Evolutionary conservation across 2,113 vertebrate genomes (phyloP).

Genomic region (Chaetorhynchus papuensis): DNA sequence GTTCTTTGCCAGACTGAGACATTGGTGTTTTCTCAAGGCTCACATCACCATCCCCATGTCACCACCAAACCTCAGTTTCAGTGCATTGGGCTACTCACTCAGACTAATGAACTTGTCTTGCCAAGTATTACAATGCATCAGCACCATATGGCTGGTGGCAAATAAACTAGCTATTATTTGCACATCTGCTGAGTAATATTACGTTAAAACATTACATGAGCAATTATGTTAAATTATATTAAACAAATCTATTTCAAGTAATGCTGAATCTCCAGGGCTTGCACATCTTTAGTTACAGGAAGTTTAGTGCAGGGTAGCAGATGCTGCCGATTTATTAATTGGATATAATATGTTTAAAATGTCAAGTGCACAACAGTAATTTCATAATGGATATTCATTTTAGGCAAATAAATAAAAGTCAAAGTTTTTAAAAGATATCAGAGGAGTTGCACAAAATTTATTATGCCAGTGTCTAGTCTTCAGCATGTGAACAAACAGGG

Average conservation of each 20-base stretch:
- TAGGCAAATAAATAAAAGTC: background rate
- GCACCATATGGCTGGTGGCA: constrained; percentile 61
- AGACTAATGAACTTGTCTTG: background rate
- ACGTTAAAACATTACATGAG: constrained; percentile 73
- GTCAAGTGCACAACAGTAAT: constrained; percentile 38
- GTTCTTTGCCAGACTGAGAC: background rate
- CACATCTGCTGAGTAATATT: constrained; percentile 77
- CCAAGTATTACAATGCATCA: background rate
- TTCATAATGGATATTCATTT: constrained; percentile 26
- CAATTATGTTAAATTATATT: constrained; percentile 80
- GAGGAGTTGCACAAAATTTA: background rate
- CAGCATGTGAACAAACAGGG: background rate
- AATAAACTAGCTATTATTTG: constrained; percentile 73
- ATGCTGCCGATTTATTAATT: constrained; percentile 67
- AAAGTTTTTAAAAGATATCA: background rate
- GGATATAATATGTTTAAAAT: constrained; percentile 70
- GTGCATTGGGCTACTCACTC: background rate
- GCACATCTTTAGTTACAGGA: constrained; percentile 72
- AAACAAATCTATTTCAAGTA: constrained; percentile 73
- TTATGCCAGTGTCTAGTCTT: background rate
- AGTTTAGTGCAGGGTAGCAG: constrained; percentile 68
- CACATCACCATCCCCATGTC: background rate
- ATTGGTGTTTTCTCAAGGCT: background rate
- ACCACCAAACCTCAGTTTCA: background rate
- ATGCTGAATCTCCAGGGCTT: constrained; percentile 70